Conservation (phyloP, 2,797 vertebrate species). For the Thalassophryne amazonica region DNA sequence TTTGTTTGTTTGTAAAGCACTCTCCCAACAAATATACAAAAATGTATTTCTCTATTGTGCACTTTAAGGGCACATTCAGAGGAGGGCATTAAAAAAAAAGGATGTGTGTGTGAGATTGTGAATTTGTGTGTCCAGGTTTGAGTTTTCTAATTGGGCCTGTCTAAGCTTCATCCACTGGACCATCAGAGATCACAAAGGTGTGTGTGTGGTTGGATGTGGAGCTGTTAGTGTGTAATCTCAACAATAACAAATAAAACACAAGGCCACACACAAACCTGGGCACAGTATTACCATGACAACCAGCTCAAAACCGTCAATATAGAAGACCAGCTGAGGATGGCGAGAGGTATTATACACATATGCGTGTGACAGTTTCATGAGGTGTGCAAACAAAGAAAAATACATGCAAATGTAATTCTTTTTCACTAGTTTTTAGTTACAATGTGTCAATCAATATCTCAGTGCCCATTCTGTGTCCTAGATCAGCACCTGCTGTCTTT, state of each 20-base stretch:
- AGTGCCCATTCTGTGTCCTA: slow-evolving; percentile 38
- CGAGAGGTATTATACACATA: slow-evolving; percentile 4
- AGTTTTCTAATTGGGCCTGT: slow-evolving; percentile 84
- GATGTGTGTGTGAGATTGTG: slow-evolving; percentile 7
- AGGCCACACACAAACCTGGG: slow-evolving; percentile 59
- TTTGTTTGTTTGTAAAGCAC: slow-evolving; percentile 67
- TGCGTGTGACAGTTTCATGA: slow-evolving; percentile 32
- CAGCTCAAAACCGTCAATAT: slow-evolving; percentile 19
- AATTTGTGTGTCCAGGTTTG: slow-evolving; percentile 55
- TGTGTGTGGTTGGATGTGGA: slow-evolving; percentile 33
- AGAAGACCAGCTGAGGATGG: slow-evolving; percentile 17
- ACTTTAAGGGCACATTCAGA: slow-evolving; percentile 70
- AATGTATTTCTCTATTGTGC: slow-evolving; percentile 44
- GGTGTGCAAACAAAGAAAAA: slow-evolving; percentile 20
- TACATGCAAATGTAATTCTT: slow-evolving; percentile 58
- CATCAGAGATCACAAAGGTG: slow-evolving; percentile 49
- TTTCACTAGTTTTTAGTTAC: slow-evolving; percentile 44
- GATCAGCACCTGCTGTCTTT: slow-evolving; percentile 30
- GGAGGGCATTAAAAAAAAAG: slow-evolving; percentile 74
- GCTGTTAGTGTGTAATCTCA: slow-evolving; percentile 57
- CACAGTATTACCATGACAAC: slow-evolving; percentile 48
- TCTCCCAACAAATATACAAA: slow-evolving; percentile 60
- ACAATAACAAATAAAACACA: slow-evolving; percentile 48
- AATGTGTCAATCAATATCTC: slow-evolving; percentile 53
- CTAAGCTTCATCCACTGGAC: slow-evolving; percentile 61